phyloP scores from a whole-genome alignment of 2,888 invertebrate species.

The Leptopilina drosophilae region DNA sequence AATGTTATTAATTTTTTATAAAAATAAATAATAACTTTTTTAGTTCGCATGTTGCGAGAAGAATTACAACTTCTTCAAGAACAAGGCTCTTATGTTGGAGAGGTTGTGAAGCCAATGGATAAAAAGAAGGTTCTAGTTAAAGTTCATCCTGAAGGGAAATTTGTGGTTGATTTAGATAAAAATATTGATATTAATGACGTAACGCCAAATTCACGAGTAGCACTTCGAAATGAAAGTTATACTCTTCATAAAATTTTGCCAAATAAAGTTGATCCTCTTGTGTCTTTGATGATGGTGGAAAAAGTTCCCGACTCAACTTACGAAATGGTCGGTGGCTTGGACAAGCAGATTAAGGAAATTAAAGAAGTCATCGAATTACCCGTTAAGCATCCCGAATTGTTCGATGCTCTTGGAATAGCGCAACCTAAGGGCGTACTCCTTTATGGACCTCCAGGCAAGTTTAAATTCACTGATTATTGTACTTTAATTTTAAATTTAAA shows the following conservation, averaged over 20 bases:
- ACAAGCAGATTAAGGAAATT: conserved; percentile 99
- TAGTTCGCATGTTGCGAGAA: conserved; percentile 97
- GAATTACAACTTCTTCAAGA: conserved; percentile 97
- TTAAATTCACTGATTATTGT: no score
- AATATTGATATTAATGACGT: conserved; percentile 99
- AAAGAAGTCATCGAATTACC: conserved; percentile 99
- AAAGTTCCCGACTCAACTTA: conserved; percentile 99
- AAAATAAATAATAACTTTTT: conserved; percentile 49
- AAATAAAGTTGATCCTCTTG: conserved; percentile 99
- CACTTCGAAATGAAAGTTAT: conserved; percentile 98
- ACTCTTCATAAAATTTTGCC: conserved; percentile 99
- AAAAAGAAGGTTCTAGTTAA: conserved; percentile 99
- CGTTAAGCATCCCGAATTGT: conserved; percentile 99
- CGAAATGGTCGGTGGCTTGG: conserved; percentile 99
- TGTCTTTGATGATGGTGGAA: conserved; percentile 99
- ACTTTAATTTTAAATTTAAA: no score
- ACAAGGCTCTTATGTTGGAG: conserved; percentile 99
- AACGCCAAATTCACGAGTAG: conserved; percentile 98
- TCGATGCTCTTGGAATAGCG: conserved; percentile 98
- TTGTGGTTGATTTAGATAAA: conserved; percentile 99
- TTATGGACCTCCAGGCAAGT: conserved; percentile 95
- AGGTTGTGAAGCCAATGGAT: conserved; percentile 99
- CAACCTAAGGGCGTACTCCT: conserved; percentile 98
- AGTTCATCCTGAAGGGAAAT: conserved; percentile 99
- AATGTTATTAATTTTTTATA: no score